Percentiles rank a stretch among this genome's conserved stretches.
phyloP scores from a whole-genome alignment of 2,113 vertebrate genomes.

The Nycticryphes semicollaris region DNA sequence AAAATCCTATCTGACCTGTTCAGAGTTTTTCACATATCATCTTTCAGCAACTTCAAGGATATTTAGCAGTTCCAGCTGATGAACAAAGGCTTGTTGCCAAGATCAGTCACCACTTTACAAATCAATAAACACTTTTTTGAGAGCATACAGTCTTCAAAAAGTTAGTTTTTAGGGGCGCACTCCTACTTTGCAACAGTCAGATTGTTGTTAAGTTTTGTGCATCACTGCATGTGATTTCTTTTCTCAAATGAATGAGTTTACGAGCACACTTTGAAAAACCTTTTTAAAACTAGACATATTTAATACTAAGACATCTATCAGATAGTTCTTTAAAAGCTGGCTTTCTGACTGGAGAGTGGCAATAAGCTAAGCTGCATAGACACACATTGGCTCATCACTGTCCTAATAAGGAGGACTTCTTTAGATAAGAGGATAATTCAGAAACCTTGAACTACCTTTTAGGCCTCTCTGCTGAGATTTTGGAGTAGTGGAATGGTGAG shows the following conservation, averaged over 20 bases:
- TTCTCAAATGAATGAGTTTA: background rate
- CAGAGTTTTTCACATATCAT: background rate
- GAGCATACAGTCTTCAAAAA: background rate
- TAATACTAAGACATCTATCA: background rate
- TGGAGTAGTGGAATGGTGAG: background rate
- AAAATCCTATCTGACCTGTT: background rate
- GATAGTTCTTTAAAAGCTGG: background rate
- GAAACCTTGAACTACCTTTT: background rate
- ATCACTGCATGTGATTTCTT: background rate
- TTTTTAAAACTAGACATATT: background rate
- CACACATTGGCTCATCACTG: background rate
- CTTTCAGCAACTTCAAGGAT: background rate
- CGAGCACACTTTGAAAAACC: background rate
- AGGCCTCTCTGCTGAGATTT: background rate
- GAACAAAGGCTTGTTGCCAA: conserved; percentile 19
- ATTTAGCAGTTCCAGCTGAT: conserved; percentile 31
- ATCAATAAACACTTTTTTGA: background rate
- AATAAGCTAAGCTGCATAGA: background rate
- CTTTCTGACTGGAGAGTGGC: background rate
- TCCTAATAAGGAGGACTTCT: background rate
- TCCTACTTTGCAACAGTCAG: background rate
- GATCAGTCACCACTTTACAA: background rate
- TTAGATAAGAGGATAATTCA: background rate
- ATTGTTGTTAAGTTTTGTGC: background rate
- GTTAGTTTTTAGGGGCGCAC: background rate